These are phyloP conservation scores for Lapara coniferarum DNA, from an alignment of 2,888 invertebrate species.

Conservation along the genomic window DNA sequence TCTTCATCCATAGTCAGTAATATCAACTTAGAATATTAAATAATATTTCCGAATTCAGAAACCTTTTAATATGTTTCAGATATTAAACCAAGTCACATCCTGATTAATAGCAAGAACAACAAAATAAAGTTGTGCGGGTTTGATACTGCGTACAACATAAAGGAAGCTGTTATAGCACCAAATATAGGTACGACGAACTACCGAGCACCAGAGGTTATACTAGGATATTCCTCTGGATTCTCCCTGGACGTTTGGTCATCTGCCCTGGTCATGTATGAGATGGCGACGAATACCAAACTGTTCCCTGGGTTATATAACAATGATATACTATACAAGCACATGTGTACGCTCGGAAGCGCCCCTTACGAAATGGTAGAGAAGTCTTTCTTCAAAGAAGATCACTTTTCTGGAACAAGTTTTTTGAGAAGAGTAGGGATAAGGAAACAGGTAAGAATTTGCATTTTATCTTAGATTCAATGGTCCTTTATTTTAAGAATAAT, in stretches of 20 bases:
- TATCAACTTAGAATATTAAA: too few relatives aligned
- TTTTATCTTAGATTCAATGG: neutral
- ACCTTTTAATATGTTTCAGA: slow-evolving; percentile 51
- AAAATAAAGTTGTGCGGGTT: slow-evolving; percentile 65
- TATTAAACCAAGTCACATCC: slow-evolving; percentile 64
- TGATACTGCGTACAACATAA: slow-evolving; percentile 48
- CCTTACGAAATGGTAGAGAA: slow-evolving; percentile 49
- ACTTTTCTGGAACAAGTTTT: slow-evolving; percentile 50
- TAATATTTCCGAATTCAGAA: too few relatives aligned
- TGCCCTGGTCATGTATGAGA: slow-evolving; percentile 61
- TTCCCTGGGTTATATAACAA: slow-evolving; percentile 53
- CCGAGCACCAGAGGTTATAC: slow-evolving; percentile 64
- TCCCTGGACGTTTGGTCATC: slow-evolving; percentile 66
- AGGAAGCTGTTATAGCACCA: slow-evolving; percentile 33
- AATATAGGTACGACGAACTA: slow-evolving; percentile 52
- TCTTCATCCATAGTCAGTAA: too few relatives aligned
- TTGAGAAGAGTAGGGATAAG: slow-evolving; percentile 33
- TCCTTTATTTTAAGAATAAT: too few relatives aligned
- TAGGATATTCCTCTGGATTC: slow-evolving; percentile 53
- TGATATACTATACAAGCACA: slow-evolving; percentile 56
- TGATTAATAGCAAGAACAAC: slow-evolving; percentile 47
- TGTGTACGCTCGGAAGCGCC: slow-evolving; percentile 50
- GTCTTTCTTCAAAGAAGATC: slow-evolving; percentile 37
- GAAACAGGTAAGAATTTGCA: slow-evolving; percentile 37
- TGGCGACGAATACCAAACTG: slow-evolving; percentile 52